Evolutionary conservation across 2,888 invertebrate species (phyloP).

Genomic region (Pachliopta kotzebuea): DNA sequence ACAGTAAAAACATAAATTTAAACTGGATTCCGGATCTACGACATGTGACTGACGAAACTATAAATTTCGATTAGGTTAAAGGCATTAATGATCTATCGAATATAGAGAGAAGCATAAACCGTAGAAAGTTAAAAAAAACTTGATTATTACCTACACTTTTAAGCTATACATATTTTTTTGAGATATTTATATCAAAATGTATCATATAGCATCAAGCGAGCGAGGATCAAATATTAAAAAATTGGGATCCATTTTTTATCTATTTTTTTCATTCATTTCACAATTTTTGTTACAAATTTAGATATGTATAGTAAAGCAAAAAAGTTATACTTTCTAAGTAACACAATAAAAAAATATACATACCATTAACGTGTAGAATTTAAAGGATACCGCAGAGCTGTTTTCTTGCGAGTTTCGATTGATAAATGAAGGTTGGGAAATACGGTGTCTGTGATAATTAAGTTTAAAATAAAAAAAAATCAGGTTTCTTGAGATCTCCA

Average conservation of each 20-base stretch:
- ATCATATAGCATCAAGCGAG: no score
- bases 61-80: neutral
- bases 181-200: no score
- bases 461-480: neutral
- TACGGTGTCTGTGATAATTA: no score
- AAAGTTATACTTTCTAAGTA: neutral
- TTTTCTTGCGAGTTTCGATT: neutral
- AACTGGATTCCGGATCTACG: neutral
- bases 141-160: no score
- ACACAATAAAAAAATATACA: neutral
- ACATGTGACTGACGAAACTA: neutral
- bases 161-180: no score
- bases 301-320: neutral
- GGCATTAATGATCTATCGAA: neutral
- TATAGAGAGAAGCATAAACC: neutral
- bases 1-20: neutral
- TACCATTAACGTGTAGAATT: neutral
- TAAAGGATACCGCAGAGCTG: neutral
- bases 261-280: neutral
- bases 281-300: neutral
- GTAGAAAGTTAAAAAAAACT: no score
- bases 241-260: neutral
- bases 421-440: neutral
- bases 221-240: no score
- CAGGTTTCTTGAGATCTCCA: neutral